These are phyloP conservation scores for Calidris pygmaea DNA, from an alignment of 2,113 vertebrate species.

Conservation along the genomic window DNA sequence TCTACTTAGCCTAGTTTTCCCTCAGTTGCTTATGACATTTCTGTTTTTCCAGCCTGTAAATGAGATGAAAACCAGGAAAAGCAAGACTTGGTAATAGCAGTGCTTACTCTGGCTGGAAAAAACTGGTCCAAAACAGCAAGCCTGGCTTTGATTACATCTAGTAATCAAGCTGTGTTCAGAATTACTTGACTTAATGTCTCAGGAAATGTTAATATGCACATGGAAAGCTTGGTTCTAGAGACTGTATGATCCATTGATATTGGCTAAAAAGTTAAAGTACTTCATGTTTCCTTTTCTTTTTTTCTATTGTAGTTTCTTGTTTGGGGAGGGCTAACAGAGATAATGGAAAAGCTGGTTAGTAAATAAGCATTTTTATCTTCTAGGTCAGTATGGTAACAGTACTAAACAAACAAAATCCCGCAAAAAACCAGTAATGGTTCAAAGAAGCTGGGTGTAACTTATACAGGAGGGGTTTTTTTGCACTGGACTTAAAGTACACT, in stretches of 20 bases:
- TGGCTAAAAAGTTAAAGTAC: background rate
- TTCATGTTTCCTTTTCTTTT: background rate
- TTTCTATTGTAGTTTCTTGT: background rate
- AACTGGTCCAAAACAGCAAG: conserved; percentile 59
- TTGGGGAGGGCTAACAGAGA: background rate
- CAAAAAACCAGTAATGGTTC: accelerated
- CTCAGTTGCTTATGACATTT: conserved; percentile 62
- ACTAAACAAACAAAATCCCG: background rate
- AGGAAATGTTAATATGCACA: conserved; percentile 63
- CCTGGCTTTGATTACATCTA: conserved; percentile 73
- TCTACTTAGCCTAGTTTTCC: conserved; percentile 49
- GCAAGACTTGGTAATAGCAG: conserved; percentile 52
- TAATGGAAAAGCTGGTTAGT: background rate
- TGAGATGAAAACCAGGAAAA: conserved; percentile 68
- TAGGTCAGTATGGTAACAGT: background rate
- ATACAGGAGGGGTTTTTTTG: accelerated
- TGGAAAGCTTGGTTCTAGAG: conserved; percentile 50
- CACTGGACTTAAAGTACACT: background rate
- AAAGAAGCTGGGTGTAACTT: background rate
- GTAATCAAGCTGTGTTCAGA: conserved; percentile 69
- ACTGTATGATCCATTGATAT: background rate
- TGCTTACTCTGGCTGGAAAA: conserved; percentile 65
- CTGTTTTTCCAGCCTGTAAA: conserved; percentile 57
- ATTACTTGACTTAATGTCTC: conserved; percentile 69
- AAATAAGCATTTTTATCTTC: conserved; percentile 9